Evolutionary conservation across 2,113 vertebrate genomes (phyloP).

Genomic region (Megaleporinus macrocephalus): DNA sequence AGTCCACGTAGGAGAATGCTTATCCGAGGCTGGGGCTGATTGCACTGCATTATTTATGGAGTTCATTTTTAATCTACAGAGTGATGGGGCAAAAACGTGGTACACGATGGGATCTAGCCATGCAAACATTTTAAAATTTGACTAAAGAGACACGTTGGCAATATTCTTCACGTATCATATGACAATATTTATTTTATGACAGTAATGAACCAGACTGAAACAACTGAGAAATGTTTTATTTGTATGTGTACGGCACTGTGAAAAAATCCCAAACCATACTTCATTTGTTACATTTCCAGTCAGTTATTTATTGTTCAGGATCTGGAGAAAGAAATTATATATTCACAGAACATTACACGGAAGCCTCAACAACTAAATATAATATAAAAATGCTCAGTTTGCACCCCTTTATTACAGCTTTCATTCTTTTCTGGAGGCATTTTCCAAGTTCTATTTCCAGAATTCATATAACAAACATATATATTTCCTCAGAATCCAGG

Average conservation of each 20-base stretch:
- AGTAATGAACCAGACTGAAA: background rate
- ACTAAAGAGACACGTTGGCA: background rate
- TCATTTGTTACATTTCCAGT: no score
- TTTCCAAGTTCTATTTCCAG: no score
- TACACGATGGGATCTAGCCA: constrained; percentile 15
- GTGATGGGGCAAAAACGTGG: constrained; percentile 1
- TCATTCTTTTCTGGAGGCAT: no score
- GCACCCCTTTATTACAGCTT: no score
- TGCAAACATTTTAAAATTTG: constrained; percentile 23
- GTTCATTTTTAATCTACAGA: constrained; percentile 27
- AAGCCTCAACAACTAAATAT: background rate
- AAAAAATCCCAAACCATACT: no score
- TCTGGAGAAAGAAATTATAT: no score
- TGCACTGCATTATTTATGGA: constrained; percentile 45
- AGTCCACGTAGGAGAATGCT: constrained; percentile 24
- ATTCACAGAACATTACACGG: no score
- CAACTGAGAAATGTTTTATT: background rate
- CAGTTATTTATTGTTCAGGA: no score
- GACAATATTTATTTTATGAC: background rate
- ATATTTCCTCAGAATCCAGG: no score
- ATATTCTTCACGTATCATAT: background rate
- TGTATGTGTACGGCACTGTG: background rate
- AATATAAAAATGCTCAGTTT: background rate
- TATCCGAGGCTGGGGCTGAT: constrained; percentile 27
- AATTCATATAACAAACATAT: no score